phyloP scores from a whole-genome alignment of 2,797 vertebrate species.

The Tarsius wallacei region DNA sequence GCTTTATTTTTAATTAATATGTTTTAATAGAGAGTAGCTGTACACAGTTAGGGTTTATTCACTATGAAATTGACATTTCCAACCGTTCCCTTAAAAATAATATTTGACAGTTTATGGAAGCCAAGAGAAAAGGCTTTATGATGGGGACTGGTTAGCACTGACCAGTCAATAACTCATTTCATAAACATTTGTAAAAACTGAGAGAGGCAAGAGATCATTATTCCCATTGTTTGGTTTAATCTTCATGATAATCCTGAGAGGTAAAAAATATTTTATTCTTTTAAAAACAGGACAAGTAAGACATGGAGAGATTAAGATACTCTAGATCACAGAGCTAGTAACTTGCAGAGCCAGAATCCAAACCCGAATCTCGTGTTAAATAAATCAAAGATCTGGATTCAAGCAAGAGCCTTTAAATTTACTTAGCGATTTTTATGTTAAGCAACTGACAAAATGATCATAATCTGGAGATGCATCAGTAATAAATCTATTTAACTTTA shows the following conservation, averaged over 20 bases:
- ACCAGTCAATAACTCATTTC: not conserved
- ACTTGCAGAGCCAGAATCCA: not conserved
- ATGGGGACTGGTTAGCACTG: not conserved
- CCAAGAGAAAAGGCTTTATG: not conserved
- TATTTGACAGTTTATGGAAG: not conserved
- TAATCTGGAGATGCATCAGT: not conserved
- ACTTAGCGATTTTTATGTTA: not conserved
- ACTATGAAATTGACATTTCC: not conserved
- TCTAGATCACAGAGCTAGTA: not conserved
- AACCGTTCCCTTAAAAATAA: constrained; percentile 14
- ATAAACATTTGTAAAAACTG: not conserved
- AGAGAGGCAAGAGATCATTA: not conserved
- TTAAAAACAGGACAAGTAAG: constrained; percentile 21
- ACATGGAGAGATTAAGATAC: not conserved
- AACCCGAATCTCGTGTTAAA: constrained; percentile 8
- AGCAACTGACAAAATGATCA: not conserved
- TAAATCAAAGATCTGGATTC: not conserved
- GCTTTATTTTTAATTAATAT: not conserved
- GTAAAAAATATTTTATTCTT: constrained; percentile 45
- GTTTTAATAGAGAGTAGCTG: constrained; percentile 44
- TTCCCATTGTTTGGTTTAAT: not conserved
- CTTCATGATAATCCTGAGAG: not conserved
- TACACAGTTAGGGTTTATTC: not conserved
- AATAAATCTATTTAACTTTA: not conserved
- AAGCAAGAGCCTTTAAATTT: not conserved